phyloP scores from a whole-genome alignment of 2,797 vertebrate species.

The Bradypus variegatus region DNA sequence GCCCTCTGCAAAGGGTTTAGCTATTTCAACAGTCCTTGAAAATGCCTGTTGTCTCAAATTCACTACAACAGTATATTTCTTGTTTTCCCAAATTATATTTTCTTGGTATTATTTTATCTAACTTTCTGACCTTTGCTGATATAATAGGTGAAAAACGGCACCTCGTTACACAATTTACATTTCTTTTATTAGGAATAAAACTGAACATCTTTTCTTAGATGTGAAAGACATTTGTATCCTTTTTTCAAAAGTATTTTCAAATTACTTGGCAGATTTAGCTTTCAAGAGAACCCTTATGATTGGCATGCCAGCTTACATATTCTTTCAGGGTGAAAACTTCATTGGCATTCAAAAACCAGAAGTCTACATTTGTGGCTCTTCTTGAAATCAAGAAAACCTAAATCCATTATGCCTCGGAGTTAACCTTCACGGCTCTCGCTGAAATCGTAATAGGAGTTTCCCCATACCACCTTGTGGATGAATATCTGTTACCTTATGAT shows the following conservation, averaged over 20 bases:
- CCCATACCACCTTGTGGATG: not conserved
- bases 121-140: not conserved
- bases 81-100: not conserved
- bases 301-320: not conserved
- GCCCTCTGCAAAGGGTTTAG: not conserved
- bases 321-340: not conserved
- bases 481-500: not conserved
- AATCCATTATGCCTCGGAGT: not conserved
- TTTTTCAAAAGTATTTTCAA: conserved; percentile 8
- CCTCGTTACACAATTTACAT: not conserved
- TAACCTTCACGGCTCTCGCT: not conserved
- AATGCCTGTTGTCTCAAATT: not conserved
- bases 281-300: not conserved
- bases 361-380: not conserved
- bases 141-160: not conserved
- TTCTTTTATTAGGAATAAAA: not conserved
- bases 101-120: not conserved
- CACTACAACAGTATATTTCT: not conserved
- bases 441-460: not conserved
- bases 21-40: not conserved
- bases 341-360: not conserved
- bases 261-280: not conserved
- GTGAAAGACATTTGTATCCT: not conserved
- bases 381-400: conserved; percentile 11
- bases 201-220: not conserved